These are phyloP conservation scores for Drosophila erecta DNA, from an alignment of 1,140 invertebrate species.

Conservation along the genomic window DNA sequence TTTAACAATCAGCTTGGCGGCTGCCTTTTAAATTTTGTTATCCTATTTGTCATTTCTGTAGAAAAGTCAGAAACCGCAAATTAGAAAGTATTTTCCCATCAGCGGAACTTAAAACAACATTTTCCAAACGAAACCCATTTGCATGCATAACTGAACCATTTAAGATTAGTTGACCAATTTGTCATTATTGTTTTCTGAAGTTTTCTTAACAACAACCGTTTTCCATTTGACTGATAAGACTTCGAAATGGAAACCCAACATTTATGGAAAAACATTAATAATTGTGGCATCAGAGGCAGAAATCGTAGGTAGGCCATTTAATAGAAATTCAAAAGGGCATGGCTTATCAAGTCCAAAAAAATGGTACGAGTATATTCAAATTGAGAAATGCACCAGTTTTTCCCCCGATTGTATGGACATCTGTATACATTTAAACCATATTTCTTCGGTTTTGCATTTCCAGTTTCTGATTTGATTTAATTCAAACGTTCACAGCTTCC, in stretches of 20 bases:
- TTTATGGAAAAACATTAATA: conserved; percentile 43
- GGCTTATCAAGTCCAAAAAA: conserved; percentile 13
- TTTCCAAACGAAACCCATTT: conserved; percentile 9
- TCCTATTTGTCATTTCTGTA: conserved; percentile 26
- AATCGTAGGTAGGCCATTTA: conserved; percentile 37
- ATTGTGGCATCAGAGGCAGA: conserved; percentile 4
- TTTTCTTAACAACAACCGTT: conserved; percentile 23
- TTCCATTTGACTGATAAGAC: conserved; percentile 39
- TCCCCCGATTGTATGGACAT: conserved; percentile 19
- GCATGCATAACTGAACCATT: conserved; percentile 54
- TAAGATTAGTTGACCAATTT: conserved; percentile 72
- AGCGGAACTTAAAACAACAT: conserved; percentile 22
- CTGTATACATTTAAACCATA: conserved; percentile 62
- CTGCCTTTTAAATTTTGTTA: conserved; percentile 24
- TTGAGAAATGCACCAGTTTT: conserved; percentile 50
- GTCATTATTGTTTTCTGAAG: conserved; percentile 52
- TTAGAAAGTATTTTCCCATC: conserved; percentile 28
- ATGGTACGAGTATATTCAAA: conserved; percentile 5
- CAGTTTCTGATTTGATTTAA: conserved; percentile 59
- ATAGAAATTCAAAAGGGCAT: conserved; percentile 1
- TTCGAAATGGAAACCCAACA: conserved; percentile 7
- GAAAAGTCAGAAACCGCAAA: neutral
- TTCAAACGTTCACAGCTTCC: conserved; percentile 33
- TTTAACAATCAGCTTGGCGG: neutral
- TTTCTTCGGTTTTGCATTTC: conserved; percentile 66